Percentiles rank a stretch among this genome's conserved stretches.
phyloP scores from a whole-genome alignment of 2,797 vertebrate genomes.

The Champsocephalus esox region DNA sequence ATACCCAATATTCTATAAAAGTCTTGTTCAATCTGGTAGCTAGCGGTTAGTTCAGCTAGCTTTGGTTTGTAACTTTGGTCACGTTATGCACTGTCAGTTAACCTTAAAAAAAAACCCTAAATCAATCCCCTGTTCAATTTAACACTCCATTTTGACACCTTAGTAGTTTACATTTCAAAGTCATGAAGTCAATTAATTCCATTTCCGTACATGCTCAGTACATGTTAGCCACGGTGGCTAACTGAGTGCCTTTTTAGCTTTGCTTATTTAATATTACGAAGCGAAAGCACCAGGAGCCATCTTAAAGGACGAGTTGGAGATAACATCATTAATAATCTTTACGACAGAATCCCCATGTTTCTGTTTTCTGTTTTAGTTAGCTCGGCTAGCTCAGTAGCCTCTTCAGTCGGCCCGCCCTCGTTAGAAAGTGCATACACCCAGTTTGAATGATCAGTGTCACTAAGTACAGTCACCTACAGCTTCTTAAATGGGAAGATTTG shows the following conservation, averaged over 20 bases:
- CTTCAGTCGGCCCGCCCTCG: conserved; percentile 2
- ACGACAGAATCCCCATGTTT: neutral
- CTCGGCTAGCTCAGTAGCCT: neutral
- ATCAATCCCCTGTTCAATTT: neutral
- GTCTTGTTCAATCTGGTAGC: neutral
- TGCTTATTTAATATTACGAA: neutral
- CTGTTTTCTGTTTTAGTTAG: neutral
- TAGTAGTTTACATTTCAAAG: neutral
- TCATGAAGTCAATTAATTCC: neutral
- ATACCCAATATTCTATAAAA: neutral
- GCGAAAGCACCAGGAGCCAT: neutral
- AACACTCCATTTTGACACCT: neutral
- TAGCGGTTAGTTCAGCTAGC: neutral
- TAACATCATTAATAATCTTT: neutral
- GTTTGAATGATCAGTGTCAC: too few relatives aligned
- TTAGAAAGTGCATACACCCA: too few relatives aligned
- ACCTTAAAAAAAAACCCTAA: neutral
- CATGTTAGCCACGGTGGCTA: neutral
- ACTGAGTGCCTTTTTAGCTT: neutral
- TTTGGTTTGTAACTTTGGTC: conserved; percentile 3
- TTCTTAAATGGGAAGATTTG: too few relatives aligned
- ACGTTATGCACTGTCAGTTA: neutral
- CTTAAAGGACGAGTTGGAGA: too few relatives aligned
- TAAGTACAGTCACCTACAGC: too few relatives aligned
- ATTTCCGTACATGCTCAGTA: neutral